Percentiles rank a stretch among this genome's conserved stretches.
These are phyloP conservation scores for Heliangelus exortis DNA, from an alignment of 2,797 vertebrate species.

Conservation along the genomic window DNA sequence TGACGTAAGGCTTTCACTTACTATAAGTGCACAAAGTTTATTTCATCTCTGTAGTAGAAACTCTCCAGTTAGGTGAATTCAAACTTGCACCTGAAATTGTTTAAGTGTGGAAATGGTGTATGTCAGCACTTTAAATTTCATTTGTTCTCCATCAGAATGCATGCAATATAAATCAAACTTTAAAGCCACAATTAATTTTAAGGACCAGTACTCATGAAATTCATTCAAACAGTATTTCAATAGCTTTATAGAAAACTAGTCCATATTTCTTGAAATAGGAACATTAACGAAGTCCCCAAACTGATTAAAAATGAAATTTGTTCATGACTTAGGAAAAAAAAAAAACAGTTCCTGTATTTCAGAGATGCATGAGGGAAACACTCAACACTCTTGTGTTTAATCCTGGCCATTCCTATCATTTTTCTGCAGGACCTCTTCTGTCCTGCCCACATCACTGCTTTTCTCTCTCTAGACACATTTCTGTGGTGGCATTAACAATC, in stretches of 20 bases:
- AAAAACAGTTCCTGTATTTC: background rate
- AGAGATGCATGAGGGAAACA: background rate
- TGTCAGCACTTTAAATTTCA: background rate
- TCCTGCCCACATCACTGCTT: background rate
- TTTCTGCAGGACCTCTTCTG: background rate
- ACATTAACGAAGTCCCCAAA: background rate
- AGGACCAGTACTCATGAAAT: background rate
- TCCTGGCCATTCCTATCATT: background rate
- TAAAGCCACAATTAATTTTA: background rate
- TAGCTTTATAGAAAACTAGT: background rate
- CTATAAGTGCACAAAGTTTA: background rate
- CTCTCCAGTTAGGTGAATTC: background rate
- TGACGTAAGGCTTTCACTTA: background rate
- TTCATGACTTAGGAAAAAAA: background rate
- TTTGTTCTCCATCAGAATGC: background rate
- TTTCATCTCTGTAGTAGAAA: background rate
- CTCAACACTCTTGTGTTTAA: background rate
- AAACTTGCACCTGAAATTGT: background rate
- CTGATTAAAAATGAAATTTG: background rate
- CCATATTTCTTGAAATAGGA: background rate
- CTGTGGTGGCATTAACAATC: conserved; percentile 19
- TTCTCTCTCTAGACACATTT: background rate
- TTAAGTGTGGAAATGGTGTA: background rate
- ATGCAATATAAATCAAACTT: background rate
- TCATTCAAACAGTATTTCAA: background rate